Conservation (phyloP, 2,113 vertebrate genomes). For the Phalacrocorax brasilianus region DNA sequence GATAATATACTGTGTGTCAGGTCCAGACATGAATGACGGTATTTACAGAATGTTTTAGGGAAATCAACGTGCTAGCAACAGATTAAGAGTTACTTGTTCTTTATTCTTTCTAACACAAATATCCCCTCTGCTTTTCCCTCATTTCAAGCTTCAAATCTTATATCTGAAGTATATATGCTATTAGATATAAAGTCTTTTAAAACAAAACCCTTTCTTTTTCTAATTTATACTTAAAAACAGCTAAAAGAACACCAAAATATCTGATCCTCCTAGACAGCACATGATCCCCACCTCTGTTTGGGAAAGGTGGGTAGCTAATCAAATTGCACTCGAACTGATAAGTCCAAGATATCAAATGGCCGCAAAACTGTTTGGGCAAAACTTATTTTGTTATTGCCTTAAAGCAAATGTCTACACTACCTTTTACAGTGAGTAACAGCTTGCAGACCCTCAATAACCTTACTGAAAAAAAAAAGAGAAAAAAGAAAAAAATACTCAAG, state of each 20-base stretch:
- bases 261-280: not conserved
- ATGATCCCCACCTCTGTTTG: accelerated
- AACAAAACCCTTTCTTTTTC: not conserved
- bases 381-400: not conserved
- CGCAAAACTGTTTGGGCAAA: not conserved
- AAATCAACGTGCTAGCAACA: not conserved
- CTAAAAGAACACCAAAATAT: not conserved
- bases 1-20: not conserved
- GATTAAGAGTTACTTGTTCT: not conserved
- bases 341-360: not conserved
- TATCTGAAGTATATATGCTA: not conserved
- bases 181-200: not conserved
- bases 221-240: not conserved
- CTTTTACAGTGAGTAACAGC: not conserved
- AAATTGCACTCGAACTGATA: not conserved
- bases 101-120: not conserved
- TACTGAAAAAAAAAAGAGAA: not conserved
- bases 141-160: not conserved
- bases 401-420: not conserved
- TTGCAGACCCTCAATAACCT: not conserved
- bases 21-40: not conserved
- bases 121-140: not conserved
- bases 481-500: not conserved
- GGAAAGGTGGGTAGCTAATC: not conserved
- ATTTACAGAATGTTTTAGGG: conserved; percentile 6